Percentiles rank a stretch among this genome's conserved stretches.
phyloP scores from a whole-genome alignment of 1,140 invertebrate genomes.

The Philopotamus ludificatus region DNA sequence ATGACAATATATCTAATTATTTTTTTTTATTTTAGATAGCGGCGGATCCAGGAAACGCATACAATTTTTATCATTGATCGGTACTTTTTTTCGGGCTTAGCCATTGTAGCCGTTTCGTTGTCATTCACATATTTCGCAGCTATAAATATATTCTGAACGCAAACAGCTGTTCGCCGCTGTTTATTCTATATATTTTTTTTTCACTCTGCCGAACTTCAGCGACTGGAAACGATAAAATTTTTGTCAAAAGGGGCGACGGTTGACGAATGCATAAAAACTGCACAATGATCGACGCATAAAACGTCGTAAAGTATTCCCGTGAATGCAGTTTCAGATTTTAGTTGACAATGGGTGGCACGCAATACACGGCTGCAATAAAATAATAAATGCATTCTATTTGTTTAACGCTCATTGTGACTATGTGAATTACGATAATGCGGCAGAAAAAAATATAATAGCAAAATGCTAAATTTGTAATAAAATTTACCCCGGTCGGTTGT shows the following conservation, averaged over 20 bases:
- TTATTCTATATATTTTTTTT: too few relatives aligned
- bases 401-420: background rate
- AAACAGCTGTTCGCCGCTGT: background rate
- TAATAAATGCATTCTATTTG: background rate
- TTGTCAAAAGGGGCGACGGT: background rate
- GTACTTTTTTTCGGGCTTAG: too few relatives aligned
- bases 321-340: background rate
- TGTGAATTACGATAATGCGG: background rate
- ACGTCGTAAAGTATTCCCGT: background rate
- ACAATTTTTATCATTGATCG: too few relatives aligned
- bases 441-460: background rate
- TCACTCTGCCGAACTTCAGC: too few relatives aligned
- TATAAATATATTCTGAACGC: background rate
- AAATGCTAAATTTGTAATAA: too few relatives aligned
- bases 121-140: too few relatives aligned
- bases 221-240: background rate
- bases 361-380: background rate
- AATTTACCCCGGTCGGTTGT: background rate
- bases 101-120: too few relatives aligned
- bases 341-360: background rate
- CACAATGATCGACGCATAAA: background rate
- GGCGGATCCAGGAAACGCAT: too few relatives aligned
- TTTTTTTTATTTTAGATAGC: too few relatives aligned
- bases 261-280: background rate
- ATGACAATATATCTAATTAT: too few relatives aligned